These are phyloP conservation scores for mouse (Mus musculus) DNA, from an alignment of 2,113 vertebrate species.

Conservation along the genomic window GRCm39 chr6:38683001-38683500, in stretches of 20 bases:
- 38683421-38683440: conserved; percentile 60
- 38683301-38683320: conserved; percentile 6
- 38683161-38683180: neutral
- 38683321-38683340: neutral
- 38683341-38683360: neutral
- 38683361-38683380: neutral
- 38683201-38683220: neutral
- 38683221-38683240: neutral
- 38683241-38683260: neutral
- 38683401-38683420: conserved; percentile 45
- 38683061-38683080: neutral
- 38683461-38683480: conserved; percentile 61
- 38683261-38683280: neutral
- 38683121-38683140: neutral
- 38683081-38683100: neutral
- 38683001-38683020: neutral
- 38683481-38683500: conserved; percentile 61
- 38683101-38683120: neutral
- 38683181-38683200: neutral
- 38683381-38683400: neutral
- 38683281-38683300: neutral
- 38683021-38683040: neutral
- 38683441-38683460: conserved; percentile 47
- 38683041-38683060: neutral
- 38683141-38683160: neutral